phyloP scores from a whole-genome alignment of 2,888 invertebrate genomes.

The Drosophila subsilvestris region DNA sequence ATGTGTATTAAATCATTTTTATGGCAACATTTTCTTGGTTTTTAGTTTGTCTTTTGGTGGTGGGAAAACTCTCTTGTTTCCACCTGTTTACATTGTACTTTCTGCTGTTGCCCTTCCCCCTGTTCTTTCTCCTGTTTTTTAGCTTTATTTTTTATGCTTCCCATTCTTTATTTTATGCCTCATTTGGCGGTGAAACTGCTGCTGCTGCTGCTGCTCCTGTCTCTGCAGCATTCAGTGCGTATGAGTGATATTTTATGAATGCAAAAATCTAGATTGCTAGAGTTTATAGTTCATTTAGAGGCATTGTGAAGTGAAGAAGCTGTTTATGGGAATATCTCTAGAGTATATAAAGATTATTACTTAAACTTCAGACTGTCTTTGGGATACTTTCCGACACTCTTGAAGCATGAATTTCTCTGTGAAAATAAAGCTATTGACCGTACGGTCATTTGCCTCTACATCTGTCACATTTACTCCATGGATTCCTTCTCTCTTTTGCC shows the following conservation, averaged over 20 bases:
- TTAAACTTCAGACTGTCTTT: background rate
- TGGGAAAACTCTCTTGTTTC: background rate
- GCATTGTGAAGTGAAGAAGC: constrained; percentile 21
- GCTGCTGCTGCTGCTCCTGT: background rate
- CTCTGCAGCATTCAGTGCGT: constrained; percentile 19
- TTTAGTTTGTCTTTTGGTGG: constrained; percentile 42
- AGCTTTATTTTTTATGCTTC: constrained; percentile 15
- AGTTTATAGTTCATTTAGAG: constrained; percentile 38
- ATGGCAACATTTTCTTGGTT: constrained; percentile 61
- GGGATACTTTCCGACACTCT: background rate
- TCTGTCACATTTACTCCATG: constrained; percentile 43
- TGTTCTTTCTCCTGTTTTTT: background rate
- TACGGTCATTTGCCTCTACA: constrained; percentile 7
- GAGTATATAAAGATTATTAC: constrained; percentile 24
- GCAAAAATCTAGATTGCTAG: constrained; percentile 20
- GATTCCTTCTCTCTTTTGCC: constrained; percentile 31
- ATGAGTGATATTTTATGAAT: constrained; percentile 45
- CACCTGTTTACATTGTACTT: constrained; percentile 18
- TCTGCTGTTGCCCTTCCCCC: constrained; percentile 7
- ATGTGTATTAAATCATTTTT: constrained; percentile 78
- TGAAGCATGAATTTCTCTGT: background rate
- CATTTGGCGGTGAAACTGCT: constrained; percentile 19
- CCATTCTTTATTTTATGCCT: constrained; percentile 26
- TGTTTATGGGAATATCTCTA: constrained; percentile 23
- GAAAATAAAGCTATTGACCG: constrained; percentile 6